phyloP scores from a whole-genome alignment of 2,797 vertebrate species.

The Galago senegalensis region DNA sequence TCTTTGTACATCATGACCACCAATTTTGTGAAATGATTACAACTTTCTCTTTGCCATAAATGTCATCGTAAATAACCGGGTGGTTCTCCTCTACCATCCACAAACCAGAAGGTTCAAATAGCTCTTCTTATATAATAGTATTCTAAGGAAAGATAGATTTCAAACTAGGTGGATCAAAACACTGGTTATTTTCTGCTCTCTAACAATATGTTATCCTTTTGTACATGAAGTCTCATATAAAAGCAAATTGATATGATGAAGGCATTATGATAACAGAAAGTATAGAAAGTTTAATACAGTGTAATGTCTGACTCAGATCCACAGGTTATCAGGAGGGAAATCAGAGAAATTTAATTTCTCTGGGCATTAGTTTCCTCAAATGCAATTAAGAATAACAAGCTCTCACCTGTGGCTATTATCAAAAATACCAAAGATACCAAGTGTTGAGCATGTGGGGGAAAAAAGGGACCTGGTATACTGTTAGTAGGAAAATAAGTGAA shows the following conservation, averaged over 20 bases:
- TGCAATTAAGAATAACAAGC: neutral
- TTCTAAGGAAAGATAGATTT: constrained; percentile 72
- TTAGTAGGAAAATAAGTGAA: neutral
- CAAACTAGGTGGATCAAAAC: constrained; percentile 64
- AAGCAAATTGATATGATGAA: constrained; percentile 44
- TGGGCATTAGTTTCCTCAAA: neutral
- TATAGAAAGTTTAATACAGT: neutral
- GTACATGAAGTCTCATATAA: constrained; percentile 4
- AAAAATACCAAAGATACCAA: neutral
- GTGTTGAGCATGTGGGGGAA: neutral
- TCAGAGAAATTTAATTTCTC: constrained; percentile 3
- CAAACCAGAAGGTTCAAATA: constrained; percentile 79
- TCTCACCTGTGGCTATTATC: neutral
- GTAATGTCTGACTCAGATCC: neutral
- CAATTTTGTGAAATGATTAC: constrained; percentile 81
- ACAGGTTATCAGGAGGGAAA: neutral
- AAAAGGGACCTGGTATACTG: neutral
- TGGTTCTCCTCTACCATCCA: constrained; percentile 73
- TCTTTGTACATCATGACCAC: constrained; percentile 62
- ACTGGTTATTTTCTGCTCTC: constrained; percentile 64
- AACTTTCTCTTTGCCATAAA: constrained; percentile 68
- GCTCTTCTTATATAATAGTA: constrained; percentile 48
- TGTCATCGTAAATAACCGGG: constrained; percentile 78
- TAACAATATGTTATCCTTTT: neutral
- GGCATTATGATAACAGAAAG: neutral